phyloP scores from a whole-genome alignment of 2,113 vertebrate species.

The Galbula dea region DNA sequence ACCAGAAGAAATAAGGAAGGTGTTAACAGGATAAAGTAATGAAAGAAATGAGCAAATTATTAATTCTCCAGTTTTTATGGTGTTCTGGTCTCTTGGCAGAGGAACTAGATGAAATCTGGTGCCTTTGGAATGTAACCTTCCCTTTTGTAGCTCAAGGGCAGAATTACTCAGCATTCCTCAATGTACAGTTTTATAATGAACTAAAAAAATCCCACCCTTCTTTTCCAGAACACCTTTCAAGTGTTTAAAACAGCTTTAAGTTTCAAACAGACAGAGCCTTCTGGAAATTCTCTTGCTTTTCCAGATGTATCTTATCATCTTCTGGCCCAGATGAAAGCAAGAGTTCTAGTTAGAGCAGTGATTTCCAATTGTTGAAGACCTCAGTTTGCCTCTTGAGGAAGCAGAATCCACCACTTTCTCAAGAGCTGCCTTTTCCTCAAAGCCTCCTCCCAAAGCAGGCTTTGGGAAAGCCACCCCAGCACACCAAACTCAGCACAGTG shows the following conservation, averaged over 20 bases:
- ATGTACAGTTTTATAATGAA: background rate
- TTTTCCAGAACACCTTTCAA: background rate
- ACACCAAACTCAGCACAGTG: accelerated
- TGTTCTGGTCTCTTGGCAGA: background rate
- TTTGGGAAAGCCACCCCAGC: background rate
- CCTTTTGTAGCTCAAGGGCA: background rate
- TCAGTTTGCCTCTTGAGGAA: background rate
- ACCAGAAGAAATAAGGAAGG: background rate
- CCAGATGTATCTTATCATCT: background rate
- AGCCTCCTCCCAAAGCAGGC: background rate
- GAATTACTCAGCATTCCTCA: background rate
- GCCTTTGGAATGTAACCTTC: background rate
- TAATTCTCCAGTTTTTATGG: background rate
- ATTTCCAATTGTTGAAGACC: background rate
- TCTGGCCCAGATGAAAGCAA: too few relatives aligned
- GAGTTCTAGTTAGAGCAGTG: background rate
- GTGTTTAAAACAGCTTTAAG: too few relatives aligned
- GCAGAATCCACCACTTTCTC: background rate
- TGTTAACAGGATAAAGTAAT: background rate
- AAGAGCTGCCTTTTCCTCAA: background rate
- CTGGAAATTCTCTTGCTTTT: background rate
- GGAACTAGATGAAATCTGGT: background rate
- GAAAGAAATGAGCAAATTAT: background rate
- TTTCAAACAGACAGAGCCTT: too few relatives aligned
- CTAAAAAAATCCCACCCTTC: background rate